A percentile compares a stretch with the other conserved stretches of the same genome.
These are phyloP conservation scores for Lagopus muta DNA, from an alignment of 2,113 vertebrate genomes.

Conservation along the genomic window DNA sequence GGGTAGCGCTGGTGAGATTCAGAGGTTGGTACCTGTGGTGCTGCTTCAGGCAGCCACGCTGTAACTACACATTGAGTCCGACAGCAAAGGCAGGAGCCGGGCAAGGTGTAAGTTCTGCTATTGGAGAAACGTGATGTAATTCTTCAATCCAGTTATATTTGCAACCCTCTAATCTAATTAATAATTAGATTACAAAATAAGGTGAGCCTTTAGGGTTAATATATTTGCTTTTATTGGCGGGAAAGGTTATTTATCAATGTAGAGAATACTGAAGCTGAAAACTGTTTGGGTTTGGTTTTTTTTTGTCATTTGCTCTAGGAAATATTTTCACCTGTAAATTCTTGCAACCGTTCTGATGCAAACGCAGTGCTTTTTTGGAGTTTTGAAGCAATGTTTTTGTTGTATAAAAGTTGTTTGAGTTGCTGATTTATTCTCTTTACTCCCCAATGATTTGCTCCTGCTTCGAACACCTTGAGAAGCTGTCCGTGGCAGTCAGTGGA, in stretches of 20 bases:
- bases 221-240: background rate
- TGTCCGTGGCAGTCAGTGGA: background rate
- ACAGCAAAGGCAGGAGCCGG: background rate
- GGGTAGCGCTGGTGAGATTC: background rate
- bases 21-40: background rate
- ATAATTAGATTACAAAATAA: background rate
- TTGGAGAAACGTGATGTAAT: background rate
- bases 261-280: background rate
- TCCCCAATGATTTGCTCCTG: background rate
- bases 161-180: background rate
- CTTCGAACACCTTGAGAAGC: background rate
- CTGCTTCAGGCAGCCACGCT: accelerated
- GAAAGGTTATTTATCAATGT: background rate
- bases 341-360: background rate
- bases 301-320: background rate
- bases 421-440: background rate
- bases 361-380: background rate
- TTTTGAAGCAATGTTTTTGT: background rate
- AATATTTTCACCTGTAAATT: background rate
- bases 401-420: background rate
- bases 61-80: background rate
- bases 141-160: background rate
- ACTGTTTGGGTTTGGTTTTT: background rate
- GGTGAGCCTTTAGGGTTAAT: background rate
- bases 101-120: background rate